Conservation (phyloP, 2,797 vertebrate species). For the Synaphobranchus kaupii region DNA sequence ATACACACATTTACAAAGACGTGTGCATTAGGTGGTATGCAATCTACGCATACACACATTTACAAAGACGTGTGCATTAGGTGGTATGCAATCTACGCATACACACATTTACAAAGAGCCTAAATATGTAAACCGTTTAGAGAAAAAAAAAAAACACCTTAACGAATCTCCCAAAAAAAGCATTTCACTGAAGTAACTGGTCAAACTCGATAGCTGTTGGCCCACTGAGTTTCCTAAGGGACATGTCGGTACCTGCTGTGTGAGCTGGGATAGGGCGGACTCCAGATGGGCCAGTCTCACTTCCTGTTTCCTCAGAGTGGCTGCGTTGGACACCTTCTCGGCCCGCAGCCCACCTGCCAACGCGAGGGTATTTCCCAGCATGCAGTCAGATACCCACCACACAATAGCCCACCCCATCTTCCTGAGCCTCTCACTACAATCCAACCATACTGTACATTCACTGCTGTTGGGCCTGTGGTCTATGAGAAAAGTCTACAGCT, state of each 20-base stretch:
- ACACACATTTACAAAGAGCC: neutral
- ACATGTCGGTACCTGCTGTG: slow-evolving; percentile 69
- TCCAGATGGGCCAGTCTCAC: slow-evolving; percentile 56
- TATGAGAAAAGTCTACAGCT: neutral
- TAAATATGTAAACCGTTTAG: neutral
- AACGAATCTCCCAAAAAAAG: neutral
- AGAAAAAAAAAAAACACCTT: neutral
- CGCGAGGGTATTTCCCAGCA: neutral
- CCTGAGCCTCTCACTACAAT: neutral
- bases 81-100: neutral
- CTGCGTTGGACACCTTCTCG: slow-evolving; percentile 48
- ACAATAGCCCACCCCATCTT: neutral
- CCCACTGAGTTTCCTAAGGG: neutral
- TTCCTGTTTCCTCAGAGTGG: slow-evolving; percentile 55
- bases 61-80: no score
- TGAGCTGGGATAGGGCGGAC: slow-evolving; percentile 54
- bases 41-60: no score
- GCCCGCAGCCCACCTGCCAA: slow-evolving; percentile 55
- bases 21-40: neutral
- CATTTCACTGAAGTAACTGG: no score
- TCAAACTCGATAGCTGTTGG: neutral
- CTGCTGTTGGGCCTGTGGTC: neutral
- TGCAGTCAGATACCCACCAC: neutral
- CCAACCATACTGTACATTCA: neutral
- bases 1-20: no score